phyloP scores from a whole-genome alignment of 2,888 invertebrate species.

The Drosophila buzzatii region DNA sequence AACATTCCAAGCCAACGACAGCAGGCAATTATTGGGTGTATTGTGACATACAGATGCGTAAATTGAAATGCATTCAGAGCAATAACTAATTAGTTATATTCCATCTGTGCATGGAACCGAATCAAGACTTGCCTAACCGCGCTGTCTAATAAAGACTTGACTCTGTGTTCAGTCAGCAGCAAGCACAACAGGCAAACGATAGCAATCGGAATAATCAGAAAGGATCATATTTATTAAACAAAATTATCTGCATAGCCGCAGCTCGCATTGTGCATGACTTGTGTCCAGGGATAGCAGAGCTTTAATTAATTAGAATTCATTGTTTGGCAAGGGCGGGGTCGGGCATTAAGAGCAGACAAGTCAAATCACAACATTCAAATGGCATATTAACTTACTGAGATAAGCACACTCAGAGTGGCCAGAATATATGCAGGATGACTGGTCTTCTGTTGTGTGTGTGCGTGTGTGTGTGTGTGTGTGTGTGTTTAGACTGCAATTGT shows the following conservation, averaged over 20 bases:
- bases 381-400: constrained; percentile 78
- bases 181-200: constrained; percentile 18
- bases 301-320: constrained; percentile 81
- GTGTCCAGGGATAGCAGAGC: constrained; percentile 46
- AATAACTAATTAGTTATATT: constrained; percentile 9
- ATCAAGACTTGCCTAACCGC: constrained; percentile 29
- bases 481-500: constrained; percentile 48
- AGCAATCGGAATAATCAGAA: constrained; percentile 10
- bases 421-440: constrained; percentile 16
- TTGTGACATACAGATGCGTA: background rate
- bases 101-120: constrained; percentile 1
- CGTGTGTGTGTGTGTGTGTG: constrained; percentile 12
- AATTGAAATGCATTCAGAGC: background rate
- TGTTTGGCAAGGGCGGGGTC: constrained; percentile 23
- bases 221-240: constrained; percentile 18
- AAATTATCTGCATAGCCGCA: constrained; percentile 38
- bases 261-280: constrained; percentile 39
- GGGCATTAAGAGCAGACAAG: constrained; percentile 7
- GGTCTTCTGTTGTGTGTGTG: background rate
- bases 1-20: constrained; percentile 13
- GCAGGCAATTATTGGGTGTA: background rate
- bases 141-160: constrained; percentile 43
- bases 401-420: constrained; percentile 48
- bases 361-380: constrained; percentile 69
- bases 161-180: constrained; percentile 24